phyloP scores from a whole-genome alignment of 2,113 vertebrate species.

The Suncus etruscus region DNA sequence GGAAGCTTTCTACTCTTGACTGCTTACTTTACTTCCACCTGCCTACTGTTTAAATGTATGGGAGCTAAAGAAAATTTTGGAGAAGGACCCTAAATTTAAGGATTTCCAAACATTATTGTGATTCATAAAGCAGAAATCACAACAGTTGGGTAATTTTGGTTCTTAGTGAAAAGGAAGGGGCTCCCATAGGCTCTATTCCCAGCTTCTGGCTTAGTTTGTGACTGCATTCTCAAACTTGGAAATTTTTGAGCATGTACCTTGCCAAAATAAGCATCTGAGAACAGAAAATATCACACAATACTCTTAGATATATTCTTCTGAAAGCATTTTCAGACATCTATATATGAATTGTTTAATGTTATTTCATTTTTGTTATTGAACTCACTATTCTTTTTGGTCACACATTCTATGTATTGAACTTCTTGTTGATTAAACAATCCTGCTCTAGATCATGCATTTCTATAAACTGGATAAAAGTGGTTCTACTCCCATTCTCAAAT shows the following conservation, averaged over 20 bases:
- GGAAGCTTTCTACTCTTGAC: not conserved
- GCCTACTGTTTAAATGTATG: not conserved
- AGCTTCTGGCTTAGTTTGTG: not conserved
- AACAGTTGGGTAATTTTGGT: not conserved
- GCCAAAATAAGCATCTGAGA: not conserved
- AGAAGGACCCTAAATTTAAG: not conserved
- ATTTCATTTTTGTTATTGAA: not conserved
- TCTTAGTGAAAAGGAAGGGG: not conserved
- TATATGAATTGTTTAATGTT: not conserved
- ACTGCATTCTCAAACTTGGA: not conserved
- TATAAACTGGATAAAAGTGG: not conserved
- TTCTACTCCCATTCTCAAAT: not conserved
- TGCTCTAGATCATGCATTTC: not conserved
- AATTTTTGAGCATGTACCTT: not conserved
- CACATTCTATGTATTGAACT: not conserved
- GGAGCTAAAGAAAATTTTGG: not conserved
- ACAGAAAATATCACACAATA: constrained; percentile 17
- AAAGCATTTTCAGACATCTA: constrained; percentile 34
- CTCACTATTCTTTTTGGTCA: not conserved
- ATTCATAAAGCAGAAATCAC: not conserved
- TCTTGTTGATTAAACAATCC: not conserved
- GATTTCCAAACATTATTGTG: not conserved
- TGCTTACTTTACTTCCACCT: not conserved
- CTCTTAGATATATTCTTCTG: not conserved
- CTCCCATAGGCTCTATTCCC: rapidly evolving